Conservation (phyloP, 2,888 invertebrate species). For the Cacoxenus indagator region DNA sequence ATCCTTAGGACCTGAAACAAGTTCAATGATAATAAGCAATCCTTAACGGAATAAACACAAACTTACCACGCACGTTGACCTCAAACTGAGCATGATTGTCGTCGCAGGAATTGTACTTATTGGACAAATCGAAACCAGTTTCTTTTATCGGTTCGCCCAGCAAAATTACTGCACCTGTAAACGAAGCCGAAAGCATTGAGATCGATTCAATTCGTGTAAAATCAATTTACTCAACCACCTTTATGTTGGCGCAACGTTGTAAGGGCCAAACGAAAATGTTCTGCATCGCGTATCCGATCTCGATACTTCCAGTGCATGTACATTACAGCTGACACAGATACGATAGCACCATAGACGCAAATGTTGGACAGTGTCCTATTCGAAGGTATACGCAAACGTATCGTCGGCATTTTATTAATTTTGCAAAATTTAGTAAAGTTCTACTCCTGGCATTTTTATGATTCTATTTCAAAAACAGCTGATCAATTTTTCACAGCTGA, state of each 20-base stretch:
- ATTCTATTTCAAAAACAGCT: neutral
- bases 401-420: constrained; percentile 20
- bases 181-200: too few species aligned
- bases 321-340: constrained; percentile 67
- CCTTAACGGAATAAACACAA: neutral
- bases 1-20: constrained; percentile 72
- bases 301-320: constrained; percentile 72
- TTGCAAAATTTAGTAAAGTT: constrained; percentile 2
- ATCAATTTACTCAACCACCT: constrained; percentile 41
- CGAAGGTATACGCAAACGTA: constrained; percentile 63
- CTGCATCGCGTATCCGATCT: constrained; percentile 73
- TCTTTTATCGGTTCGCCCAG: constrained; percentile 83
- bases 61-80: constrained; percentile 76
- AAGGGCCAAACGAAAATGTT: constrained; percentile 78
- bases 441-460: neutral
- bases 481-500: constrained; percentile 25
- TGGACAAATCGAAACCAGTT: constrained; percentile 75
- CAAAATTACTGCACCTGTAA: constrained; percentile 75
- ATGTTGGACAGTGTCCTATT: constrained; percentile 76
- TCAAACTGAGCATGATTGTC: constrained; percentile 75
- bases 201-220: too few species aligned
- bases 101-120: constrained; percentile 73
- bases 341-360: constrained; percentile 76
- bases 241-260: constrained; percentile 72
- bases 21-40: neutral